Evolutionary conservation across 2,888 invertebrate species (phyloP).

Genomic region (Branchipolynoe longqiensis): DNA sequence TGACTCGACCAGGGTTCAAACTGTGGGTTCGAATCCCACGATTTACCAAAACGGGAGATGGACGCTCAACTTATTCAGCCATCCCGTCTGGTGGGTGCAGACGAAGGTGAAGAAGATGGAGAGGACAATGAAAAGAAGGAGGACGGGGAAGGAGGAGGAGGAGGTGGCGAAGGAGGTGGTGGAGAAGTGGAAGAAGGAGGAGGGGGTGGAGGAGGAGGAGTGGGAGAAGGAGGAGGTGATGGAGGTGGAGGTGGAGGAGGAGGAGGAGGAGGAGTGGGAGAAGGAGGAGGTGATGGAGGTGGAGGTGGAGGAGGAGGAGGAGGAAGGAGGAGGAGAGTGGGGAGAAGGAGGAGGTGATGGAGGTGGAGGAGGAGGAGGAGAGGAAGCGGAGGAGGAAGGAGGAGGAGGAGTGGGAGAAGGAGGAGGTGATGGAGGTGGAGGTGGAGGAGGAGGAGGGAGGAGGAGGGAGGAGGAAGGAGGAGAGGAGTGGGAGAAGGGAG

Average conservation of each 20-base stretch:
- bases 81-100: neutral
- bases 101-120: neutral
- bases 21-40: too few relatives aligned
- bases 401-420: neutral
- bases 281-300: neutral
- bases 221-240: neutral
- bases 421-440: neutral
- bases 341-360: neutral
- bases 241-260: neutral
- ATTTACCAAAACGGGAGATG: too few relatives aligned
- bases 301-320: neutral
- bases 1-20: too few relatives aligned
- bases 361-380: neutral
- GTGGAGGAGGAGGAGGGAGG: neutral
- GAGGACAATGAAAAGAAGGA: neutral
- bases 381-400: neutral
- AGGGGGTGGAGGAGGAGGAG: neutral
- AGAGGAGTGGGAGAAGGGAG: neutral
- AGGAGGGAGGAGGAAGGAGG: neutral
- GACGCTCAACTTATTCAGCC: too few relatives aligned
- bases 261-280: neutral
- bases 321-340: neutral
- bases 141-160: neutral
- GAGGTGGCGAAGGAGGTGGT: neutral
- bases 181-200: neutral